Percentiles rank a stretch among this genome's conserved stretches.
Conservation (phyloP, 2,797 vertebrate genomes). For the Xyrichtys novacula region DNA sequence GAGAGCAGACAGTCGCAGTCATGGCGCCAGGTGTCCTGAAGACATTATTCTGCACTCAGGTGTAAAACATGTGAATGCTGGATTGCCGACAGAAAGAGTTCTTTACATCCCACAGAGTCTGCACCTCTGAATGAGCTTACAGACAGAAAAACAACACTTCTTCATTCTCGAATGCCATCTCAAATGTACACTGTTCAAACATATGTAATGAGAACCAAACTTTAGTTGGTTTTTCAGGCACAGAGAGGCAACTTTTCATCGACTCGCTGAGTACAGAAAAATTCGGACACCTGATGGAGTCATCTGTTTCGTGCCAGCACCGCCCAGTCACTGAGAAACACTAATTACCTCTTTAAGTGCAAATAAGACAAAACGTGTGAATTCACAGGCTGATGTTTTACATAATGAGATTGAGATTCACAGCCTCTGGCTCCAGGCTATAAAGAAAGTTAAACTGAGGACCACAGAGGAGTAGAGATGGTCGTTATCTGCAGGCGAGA, state of each 20-base stretch:
- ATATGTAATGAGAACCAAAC: no score
- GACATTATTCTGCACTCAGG: slow-evolving; percentile 64
- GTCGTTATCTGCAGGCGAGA: slow-evolving; percentile 58
- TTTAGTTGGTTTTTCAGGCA: background rate
- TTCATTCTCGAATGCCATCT: slow-evolving; percentile 6
- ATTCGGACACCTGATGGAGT: slow-evolving; percentile 33
- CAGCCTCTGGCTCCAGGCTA: slow-evolving; percentile 25
- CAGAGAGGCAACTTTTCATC: background rate
- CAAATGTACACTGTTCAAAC: background rate
- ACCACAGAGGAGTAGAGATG: slow-evolving; percentile 24
- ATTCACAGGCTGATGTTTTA: slow-evolving; percentile 45
- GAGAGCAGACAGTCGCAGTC: slow-evolving; percentile 69
- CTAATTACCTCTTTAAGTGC: slow-evolving; percentile 49
- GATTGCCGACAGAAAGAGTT: slow-evolving; percentile 35
- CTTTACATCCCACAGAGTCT: slow-evolving; percentile 41
- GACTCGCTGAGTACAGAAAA: background rate
- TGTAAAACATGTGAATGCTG: slow-evolving; percentile 57
- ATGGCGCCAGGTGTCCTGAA: slow-evolving; percentile 70
- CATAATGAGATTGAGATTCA: slow-evolving; percentile 60
- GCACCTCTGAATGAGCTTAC: slow-evolving; percentile 30
- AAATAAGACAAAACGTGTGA: slow-evolving; percentile 49
- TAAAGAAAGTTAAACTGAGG: slow-evolving; percentile 53
- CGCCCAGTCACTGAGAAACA: slow-evolving; percentile 29
- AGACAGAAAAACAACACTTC: slow-evolving; percentile 12
- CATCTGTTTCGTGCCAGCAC: slow-evolving; percentile 12